Conservation (phyloP, 1,140 invertebrate species). For the Nixonia krombeini region DNA sequence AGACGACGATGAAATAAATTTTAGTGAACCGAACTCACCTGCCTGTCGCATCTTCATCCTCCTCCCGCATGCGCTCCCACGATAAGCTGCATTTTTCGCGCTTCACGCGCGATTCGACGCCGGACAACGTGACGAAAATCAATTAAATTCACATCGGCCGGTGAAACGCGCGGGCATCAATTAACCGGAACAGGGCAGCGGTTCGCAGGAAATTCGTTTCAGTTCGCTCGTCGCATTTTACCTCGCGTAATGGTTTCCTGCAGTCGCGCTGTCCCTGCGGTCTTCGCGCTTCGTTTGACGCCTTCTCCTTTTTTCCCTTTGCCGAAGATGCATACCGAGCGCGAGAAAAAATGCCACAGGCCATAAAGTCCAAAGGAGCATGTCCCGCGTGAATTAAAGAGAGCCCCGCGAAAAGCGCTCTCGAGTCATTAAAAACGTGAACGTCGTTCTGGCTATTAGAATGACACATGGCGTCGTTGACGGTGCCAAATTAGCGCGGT, state of each 20-base stretch:
- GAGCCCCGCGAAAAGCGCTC: conserved; percentile 33
- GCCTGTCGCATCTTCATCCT: not conserved
- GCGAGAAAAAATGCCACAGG: conserved; percentile 51
- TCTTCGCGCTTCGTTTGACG: conserved; percentile 37
- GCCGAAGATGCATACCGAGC: conserved; percentile 28
- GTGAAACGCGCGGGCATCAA: too few species aligned
- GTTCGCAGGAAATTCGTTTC: too few species aligned
- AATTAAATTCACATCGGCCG: too few species aligned
- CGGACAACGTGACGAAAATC: too few species aligned
- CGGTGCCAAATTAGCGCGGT: conserved; percentile 67
- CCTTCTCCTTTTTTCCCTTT: conserved; percentile 20
- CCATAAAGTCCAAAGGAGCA: conserved; percentile 60
- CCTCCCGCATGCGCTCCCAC: conserved; percentile 1
- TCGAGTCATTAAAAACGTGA: conserved; percentile 63
- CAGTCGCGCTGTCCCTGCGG: conserved; percentile 24
- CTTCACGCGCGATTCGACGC: too few species aligned
- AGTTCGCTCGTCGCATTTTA: conserved; percentile 40
- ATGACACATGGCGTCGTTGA: conserved; percentile 68
- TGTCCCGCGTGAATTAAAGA: conserved; percentile 64
- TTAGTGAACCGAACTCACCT: conserved; percentile 59
- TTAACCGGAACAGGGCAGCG: too few species aligned
- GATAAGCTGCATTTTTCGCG: too few species aligned
- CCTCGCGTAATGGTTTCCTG: conserved; percentile 45
- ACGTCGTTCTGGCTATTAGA: conserved; percentile 65
- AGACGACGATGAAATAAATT: conserved; percentile 67